Conservation (phyloP, 2,888 invertebrate species). For the Dasypogon diadema region DNA sequence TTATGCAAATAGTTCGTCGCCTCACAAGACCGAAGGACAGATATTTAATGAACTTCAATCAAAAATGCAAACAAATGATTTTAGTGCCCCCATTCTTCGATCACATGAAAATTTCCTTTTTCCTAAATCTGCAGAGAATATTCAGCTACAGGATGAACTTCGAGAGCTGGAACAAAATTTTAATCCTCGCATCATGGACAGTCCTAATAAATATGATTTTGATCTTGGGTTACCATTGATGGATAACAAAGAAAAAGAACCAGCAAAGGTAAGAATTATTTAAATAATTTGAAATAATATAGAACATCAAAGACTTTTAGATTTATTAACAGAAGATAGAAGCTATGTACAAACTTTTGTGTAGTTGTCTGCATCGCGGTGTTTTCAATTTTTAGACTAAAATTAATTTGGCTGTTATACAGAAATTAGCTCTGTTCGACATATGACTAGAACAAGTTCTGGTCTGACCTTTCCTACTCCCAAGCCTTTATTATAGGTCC, state of each 20-base stretch:
- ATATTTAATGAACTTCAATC: conserved; percentile 43
- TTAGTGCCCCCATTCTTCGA: conserved; percentile 40
- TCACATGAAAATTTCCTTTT: conserved; percentile 51
- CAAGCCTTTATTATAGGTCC: too few species aligned
- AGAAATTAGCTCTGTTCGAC: too few species aligned
- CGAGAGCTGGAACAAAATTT: conserved; percentile 41
- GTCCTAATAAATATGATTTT: conserved; percentile 52
- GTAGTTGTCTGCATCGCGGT: too few species aligned
- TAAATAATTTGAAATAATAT: too few species aligned
- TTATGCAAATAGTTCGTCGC: conserved; percentile 46
- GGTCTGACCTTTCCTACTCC: too few species aligned
- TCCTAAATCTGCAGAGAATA: conserved; percentile 44
- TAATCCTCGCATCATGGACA: conserved; percentile 30
- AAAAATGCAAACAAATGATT: conserved; percentile 41
- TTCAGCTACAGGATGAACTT: conserved; percentile 34
- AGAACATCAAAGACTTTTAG: too few species aligned
- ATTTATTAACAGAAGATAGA: too few species aligned
- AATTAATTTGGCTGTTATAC: too few species aligned
- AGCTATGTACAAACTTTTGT: too few species aligned
- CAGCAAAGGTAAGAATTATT: conserved; percentile 52
- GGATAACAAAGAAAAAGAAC: conserved; percentile 53
- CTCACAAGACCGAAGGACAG: conserved; percentile 46
- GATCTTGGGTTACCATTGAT: conserved; percentile 50
- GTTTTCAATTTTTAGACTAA: too few species aligned
- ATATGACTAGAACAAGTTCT: too few species aligned